A percentile compares a stretch with the other conserved stretches of the same genome.
Conservation (phyloP, 2,113 vertebrate genomes). For the Rostratula benghalensis region DNA sequence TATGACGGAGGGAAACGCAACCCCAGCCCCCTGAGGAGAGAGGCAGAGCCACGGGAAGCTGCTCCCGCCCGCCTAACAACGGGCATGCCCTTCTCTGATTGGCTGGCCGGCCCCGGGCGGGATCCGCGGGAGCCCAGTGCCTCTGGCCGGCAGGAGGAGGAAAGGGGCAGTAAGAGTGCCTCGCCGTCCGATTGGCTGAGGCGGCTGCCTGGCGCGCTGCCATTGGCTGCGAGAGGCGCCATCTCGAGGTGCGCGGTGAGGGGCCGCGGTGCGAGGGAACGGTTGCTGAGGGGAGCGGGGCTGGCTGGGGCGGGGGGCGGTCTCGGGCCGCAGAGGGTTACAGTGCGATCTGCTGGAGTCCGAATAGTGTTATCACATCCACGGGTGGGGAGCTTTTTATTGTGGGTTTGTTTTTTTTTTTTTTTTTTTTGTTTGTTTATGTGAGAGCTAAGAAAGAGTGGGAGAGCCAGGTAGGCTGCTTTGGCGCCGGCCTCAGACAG, state of each 20-base stretch:
- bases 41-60: too few species aligned
- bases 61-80: neutral
- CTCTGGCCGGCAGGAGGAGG: neutral
- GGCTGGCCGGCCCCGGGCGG: neutral
- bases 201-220: fast-evolving
- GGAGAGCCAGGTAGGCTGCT: neutral
- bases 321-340: fast-evolving
- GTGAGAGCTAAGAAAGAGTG: fast-evolving
- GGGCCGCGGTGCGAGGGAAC: fast-evolving
- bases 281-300: neutral
- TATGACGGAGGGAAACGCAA: fast-evolving
- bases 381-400: fast-evolving
- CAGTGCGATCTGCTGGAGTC: fast-evolving
- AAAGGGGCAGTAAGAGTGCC: fast-evolving
- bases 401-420: fast-evolving
- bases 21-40: too few species aligned
- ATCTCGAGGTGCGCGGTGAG: fast-evolving
- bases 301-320: fast-evolving
- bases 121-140: neutral
- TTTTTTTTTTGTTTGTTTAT: fast-evolving
- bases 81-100: neutral
- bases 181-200: fast-evolving
- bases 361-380: fast-evolving
- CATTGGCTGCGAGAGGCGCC: neutral
- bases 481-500: neutral